Evolutionary conservation across 1,140 invertebrate genomes (phyloP), one percentile per base, ranked within the genome.

Genomic region (Euura lappo): DNA sequence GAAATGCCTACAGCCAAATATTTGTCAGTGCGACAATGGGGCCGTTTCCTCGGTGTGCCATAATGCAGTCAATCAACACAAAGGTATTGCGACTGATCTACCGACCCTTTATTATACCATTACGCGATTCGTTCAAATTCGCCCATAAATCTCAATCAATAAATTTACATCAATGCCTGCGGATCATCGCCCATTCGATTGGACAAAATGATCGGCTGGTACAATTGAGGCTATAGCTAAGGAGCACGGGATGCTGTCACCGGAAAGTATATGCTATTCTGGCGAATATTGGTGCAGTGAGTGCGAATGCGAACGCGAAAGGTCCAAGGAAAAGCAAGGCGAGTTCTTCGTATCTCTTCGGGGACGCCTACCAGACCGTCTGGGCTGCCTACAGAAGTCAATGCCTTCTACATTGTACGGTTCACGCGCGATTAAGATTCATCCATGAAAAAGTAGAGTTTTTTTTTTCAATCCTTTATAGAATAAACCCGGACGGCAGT

Each of bases 1-100:
- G 44, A 89, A 91, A 69, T 97, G 95, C 80, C 91, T 96, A 51
- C 92, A 92, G 77, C 95, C 95, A 2, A 96, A 96, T 84, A 87
- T 95, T 72, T 97, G 95, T 84, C 86, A 93, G 13, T 96, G 95
- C 81, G 90, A 93, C 5, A 91, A 91, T 51, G 92, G 92, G 42
- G 82, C 87, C 0, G 88, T 92, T 60, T 87, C 90, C 51, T 85
- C 91, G 4, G 85, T 86, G 2, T 91, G 90, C 71, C 83, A 77
- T 70, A 71, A 60, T n/a, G 6, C 51, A 60, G 3, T 60, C 66
- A 75, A 64, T 67, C 78, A 73, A 74, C 74, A 46, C 69, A 81
- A 81, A 78, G 76, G 79, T 78, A 73, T 28, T 28, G 28, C 28
- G 28, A 28, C 28, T 28, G 1, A 28, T 28, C 28, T 28, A 46